Percentiles rank a stretch among this genome's conserved stretches.
phyloP scores from a whole-genome alignment of 2,797 vertebrate species.

The Microtus obscurus region DNA sequence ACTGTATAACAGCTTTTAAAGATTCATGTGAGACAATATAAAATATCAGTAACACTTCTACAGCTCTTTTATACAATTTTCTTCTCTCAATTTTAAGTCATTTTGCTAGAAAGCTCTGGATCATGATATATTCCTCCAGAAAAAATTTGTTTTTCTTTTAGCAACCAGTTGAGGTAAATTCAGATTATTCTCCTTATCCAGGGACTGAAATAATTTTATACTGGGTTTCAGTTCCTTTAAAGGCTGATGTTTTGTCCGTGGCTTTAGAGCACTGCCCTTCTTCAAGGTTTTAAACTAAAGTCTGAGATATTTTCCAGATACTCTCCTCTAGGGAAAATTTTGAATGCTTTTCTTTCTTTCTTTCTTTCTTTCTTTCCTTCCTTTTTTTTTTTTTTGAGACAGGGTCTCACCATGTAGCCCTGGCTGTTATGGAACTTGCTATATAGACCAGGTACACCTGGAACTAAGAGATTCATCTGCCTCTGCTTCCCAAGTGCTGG shows the following conservation, averaged over 20 bases:
- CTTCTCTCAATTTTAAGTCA: slow-evolving; percentile 18
- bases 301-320: neutral
- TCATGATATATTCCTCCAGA: slow-evolving; percentile 16
- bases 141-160: slow-evolving; percentile 21
- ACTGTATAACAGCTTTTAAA: neutral
- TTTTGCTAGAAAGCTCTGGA: slow-evolving; percentile 49
- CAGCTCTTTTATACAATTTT: neutral
- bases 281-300: neutral
- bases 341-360: neutral
- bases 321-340: neutral
- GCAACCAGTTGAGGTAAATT: neutral
- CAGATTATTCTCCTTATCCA: neutral
- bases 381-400: neutral
- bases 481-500: neutral
- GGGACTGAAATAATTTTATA: neutral
- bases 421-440: neutral
- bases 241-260: neutral
- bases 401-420: neutral
- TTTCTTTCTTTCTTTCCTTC: too few species aligned
- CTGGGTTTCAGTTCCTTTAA: slow-evolving; percentile 13
- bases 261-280: neutral
- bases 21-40: neutral
- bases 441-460: neutral
- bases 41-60: slow-evolving; percentile 12
- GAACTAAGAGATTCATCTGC: neutral